Evolutionary conservation across 2,113 vertebrate species (phyloP), one percentile per base, ranked within the genome.

Genomic region (Felis catus): DNA sequence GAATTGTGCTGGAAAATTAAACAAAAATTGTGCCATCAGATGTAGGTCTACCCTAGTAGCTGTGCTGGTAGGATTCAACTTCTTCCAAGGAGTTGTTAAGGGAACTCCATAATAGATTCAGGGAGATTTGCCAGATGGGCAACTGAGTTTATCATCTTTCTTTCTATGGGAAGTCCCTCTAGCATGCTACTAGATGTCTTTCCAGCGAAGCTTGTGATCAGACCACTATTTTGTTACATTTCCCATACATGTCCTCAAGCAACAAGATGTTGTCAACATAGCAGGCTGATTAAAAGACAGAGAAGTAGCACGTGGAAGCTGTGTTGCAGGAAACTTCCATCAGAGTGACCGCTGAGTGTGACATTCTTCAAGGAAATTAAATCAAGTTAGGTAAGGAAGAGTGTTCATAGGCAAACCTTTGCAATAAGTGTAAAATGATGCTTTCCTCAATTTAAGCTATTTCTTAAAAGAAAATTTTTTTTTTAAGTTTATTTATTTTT

Each of bases 151-250:
- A 76, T 58, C 76, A 88, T 66, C 68, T 80, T 73, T 85, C 63
- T 90, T 90, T 87, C 36, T 66, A 92, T 2, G 71, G 11, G 78
- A 85, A 88, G 63, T 79, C 63, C 25, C 31, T 91, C 13, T 12
- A 83, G 79, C 33, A 53, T 58, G 83, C 12, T 85, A 18, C 7
- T 63, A 84, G 36, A 19, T 78, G 29, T 95, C 39, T 73, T 91
- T 65, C 39, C 82, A 85, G 45, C n/a, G 93, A 95, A 95, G 41
- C 36, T 81, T 82, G 89, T 68, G 65, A 97, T 51, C 48, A 95
- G 71, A 84, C 63, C 85, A 89, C 78, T 95, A 89, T 83, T 95
- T 82, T 91, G 55, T 79, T 76, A 90, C 71, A 70, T 70, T 97
- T 94, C 16, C 11, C 80, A 90, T 94, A 91, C 23, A 88, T 48